These are phyloP conservation scores for Patiria pectinifera DNA, from an alignment of 53 echinoderm and acorn worm species.

Conservation along the genomic window DNA sequence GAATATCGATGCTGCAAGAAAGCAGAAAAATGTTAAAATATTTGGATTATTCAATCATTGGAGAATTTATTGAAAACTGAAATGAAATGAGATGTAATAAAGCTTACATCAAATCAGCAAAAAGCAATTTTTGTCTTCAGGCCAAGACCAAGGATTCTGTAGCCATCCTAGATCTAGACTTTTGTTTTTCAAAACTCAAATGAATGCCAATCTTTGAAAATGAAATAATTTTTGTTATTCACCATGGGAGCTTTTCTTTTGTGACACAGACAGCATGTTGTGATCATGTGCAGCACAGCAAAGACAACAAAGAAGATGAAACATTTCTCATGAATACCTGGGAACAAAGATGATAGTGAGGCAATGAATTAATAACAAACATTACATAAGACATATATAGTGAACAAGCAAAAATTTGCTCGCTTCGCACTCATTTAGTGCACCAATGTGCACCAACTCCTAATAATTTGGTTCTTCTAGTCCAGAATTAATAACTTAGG, in stretches of 20 bases:
- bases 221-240: not conserved
- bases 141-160: too few relatives aligned
- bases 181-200: not conserved
- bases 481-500: too few relatives aligned
- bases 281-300: slow-evolving; percentile 57
- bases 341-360: not conserved
- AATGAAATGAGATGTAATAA: too few relatives aligned
- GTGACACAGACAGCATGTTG: slow-evolving; percentile 49
- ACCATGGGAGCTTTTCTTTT: slow-evolving; percentile 50
- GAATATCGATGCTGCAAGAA: slow-evolving; percentile 34
- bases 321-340: slow-evolving; percentile 65
- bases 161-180: not conserved
- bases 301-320: slow-evolving; percentile 62
- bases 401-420: too few relatives aligned
- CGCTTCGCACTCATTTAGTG: too few relatives aligned
- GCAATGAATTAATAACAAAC: not conserved
- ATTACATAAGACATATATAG: not conserved
- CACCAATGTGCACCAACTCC: too few relatives aligned
- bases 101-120: too few relatives aligned
- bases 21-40: not conserved
- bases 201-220: not conserved
- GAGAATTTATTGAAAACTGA: too few relatives aligned
- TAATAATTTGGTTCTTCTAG: too few relatives aligned
- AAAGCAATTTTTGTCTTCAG: too few relatives aligned
- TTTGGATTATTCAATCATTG: too few relatives aligned